Conservation (phyloP, 2,888 invertebrate genomes). For the Aromia moschata region DNA sequence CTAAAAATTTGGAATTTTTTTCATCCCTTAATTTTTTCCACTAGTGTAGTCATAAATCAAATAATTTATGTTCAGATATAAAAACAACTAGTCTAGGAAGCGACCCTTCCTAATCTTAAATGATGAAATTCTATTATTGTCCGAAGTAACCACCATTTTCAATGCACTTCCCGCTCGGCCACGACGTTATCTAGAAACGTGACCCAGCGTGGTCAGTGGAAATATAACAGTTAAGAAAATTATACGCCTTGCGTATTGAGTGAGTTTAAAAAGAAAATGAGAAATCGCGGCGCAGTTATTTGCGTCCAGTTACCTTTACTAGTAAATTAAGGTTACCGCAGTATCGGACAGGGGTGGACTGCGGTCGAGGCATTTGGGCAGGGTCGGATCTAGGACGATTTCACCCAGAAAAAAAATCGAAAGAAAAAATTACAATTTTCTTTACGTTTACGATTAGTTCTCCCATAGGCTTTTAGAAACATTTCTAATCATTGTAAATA, state of each 20-base stretch:
- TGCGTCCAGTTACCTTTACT: not conserved
- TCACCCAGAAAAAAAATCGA: no score
- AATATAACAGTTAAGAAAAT: conserved; percentile 26
- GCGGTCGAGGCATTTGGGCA: no score
- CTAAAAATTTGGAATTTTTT: no score
- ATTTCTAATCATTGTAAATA: no score
- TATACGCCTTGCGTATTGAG: conserved; percentile 3
- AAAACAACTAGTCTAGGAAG: conserved; percentile 36
- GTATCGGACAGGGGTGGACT: no score
- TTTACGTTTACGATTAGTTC: no score
- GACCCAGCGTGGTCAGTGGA: conserved; percentile 17
- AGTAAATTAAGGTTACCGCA: no score
- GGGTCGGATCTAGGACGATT: no score
- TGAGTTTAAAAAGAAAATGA: conserved; percentile 4
- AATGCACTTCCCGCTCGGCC: conserved; percentile 24
- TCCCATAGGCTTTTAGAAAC: no score
- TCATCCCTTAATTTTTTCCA: no score
- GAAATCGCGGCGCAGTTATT: not conserved
- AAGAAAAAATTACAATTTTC: no score
- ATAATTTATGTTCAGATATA: conserved; percentile 28
- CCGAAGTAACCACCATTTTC: conserved; percentile 15
- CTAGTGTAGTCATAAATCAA: conserved; percentile 30
- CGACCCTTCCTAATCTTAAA: conserved; percentile 25
- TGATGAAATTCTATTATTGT: conserved; percentile 30
- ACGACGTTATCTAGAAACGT: conserved; percentile 26